phyloP scores from a whole-genome alignment of 2,888 invertebrate species.

The Acleris emargana region DNA sequence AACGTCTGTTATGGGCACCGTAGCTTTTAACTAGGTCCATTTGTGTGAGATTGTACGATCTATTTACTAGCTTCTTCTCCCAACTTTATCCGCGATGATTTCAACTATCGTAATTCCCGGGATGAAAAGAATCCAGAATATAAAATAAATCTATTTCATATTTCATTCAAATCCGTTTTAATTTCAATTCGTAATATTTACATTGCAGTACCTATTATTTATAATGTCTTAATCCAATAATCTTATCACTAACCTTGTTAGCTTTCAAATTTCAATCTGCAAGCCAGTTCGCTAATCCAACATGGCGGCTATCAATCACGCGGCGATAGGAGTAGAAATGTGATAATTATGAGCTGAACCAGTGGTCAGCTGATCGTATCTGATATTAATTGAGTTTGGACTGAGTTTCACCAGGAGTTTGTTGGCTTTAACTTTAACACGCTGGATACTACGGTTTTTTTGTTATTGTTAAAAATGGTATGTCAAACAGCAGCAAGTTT shows the following conservation, averaged over 20 bases:
- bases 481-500: too few relatives aligned
- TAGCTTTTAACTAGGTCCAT: too few relatives aligned
- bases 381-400: not conserved
- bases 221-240: not conserved
- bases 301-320: conserved; percentile 24
- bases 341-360: conserved; percentile 14
- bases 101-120: not conserved
- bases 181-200: too few relatives aligned
- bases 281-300: conserved; percentile 4
- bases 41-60: not conserved
- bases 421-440: too few relatives aligned
- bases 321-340: conserved; percentile 12
- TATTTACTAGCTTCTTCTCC: not conserved
- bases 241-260: conserved; percentile 25
- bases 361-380: conserved; percentile 5
- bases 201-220: too few relatives aligned
- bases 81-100: not conserved
- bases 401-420: too few relatives aligned
- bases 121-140: not conserved
- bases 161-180: too few relatives aligned
- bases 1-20: too few relatives aligned
- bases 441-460: too few relatives aligned
- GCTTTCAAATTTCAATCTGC: conserved; percentile 21
- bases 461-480: too few relatives aligned
- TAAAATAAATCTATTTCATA: not conserved